These are phyloP conservation scores for Phoebastria nigripes DNA, from an alignment of 2,797 vertebrate species.

Conservation along the genomic window DNA sequence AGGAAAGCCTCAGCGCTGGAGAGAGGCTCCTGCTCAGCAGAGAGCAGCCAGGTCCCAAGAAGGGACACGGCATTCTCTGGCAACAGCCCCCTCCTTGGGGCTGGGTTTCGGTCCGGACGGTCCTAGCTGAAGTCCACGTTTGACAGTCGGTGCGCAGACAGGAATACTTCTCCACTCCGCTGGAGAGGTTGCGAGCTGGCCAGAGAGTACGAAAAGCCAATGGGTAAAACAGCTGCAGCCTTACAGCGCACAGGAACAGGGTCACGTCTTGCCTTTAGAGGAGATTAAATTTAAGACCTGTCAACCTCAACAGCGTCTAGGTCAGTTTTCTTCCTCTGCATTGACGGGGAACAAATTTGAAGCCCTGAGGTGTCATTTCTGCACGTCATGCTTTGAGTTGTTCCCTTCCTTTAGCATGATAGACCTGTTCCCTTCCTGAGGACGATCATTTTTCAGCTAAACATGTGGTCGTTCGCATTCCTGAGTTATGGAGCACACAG, in stretches of 20 bases:
- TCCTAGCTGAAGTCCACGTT: neutral
- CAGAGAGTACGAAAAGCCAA: neutral
- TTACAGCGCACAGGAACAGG: neutral
- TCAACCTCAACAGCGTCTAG: neutral
- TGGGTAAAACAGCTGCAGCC: constrained; percentile 40
- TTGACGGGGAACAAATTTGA: constrained; percentile 44
- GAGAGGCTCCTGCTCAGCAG: neutral
- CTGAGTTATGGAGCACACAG: neutral
- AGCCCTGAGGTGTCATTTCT: constrained; percentile 44
- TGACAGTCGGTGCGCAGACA: neutral
- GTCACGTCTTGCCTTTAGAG: neutral
- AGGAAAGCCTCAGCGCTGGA: neutral
- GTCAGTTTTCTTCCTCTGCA: constrained; percentile 41
- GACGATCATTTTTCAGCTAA: constrained; percentile 10
- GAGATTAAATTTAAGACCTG: constrained; percentile 35
- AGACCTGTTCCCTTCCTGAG: constrained; percentile 13
- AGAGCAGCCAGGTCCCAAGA: neutral
- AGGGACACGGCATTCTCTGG: neutral
- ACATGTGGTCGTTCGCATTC: neutral
- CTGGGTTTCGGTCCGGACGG: accelerated
- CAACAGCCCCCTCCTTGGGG: neutral
- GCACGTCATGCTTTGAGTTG: neutral
- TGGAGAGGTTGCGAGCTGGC: neutral
- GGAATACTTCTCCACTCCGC: neutral
- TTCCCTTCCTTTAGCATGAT: neutral